Evolutionary conservation across 2,113 vertebrate species (phyloP).

Genomic region (Artemisiospiza belli): DNA sequence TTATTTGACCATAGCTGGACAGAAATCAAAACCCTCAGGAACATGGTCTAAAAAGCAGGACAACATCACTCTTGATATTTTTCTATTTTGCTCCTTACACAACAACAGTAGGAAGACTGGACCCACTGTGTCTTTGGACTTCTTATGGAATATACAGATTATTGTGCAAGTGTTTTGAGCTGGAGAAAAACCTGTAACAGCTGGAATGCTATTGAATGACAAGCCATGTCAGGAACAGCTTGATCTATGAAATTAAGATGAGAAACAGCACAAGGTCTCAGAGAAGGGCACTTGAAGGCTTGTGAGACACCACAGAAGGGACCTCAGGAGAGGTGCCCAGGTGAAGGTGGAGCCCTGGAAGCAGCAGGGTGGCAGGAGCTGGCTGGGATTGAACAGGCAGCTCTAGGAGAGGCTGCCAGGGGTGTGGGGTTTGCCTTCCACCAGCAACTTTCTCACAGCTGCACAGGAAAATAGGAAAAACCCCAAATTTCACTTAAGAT

Average conservation of each 20-base stretch:
- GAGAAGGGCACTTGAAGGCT: rapidly evolving
- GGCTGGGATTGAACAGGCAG: background rate
- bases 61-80: conserved; percentile 26
- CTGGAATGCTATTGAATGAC: background rate
- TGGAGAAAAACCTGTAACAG: background rate
- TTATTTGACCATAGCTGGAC: conserved; percentile 65
- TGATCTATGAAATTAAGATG: background rate
- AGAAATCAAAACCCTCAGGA: conserved; percentile 50
- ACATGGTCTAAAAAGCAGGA: conserved; percentile 17
- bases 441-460: background rate
- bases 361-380: background rate
- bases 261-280: background rate
- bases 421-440: background rate
- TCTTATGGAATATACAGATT: background rate
- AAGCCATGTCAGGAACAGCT: background rate
- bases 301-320: background rate
- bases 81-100: background rate
- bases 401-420: background rate
- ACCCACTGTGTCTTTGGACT: background rate
- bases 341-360: background rate
- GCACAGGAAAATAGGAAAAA: background rate
- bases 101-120: background rate
- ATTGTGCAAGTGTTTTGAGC: background rate
- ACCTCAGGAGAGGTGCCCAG: background rate
- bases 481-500: background rate